phyloP scores from a whole-genome alignment of 2,888 invertebrate species.

The Mechanitis mazaeus region DNA sequence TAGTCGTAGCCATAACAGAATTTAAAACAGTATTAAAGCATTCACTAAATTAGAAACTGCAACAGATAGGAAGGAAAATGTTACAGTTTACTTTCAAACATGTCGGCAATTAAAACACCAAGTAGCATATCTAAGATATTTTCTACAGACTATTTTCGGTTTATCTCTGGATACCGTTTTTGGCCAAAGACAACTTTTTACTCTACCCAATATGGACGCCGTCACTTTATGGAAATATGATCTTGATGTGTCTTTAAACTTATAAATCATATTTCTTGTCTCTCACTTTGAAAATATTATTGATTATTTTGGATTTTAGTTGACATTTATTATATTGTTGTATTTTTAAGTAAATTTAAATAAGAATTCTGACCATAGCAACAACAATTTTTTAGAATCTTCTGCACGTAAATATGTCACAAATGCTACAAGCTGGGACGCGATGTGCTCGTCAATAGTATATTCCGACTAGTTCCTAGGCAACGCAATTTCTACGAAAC shows the following conservation, averaged over 20 bases:
- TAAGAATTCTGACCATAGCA: not conserved
- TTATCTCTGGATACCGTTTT: slow-evolving; percentile 45
- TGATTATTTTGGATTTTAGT: slow-evolving; percentile 24
- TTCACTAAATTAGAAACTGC: not conserved
- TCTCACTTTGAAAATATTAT: slow-evolving; percentile 20
- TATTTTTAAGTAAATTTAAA: not conserved
- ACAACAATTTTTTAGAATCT: not conserved
- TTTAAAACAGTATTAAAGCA: not conserved
- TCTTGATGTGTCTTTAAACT: slow-evolving; percentile 50
- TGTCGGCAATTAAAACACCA: slow-evolving; percentile 38
- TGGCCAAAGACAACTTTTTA: slow-evolving; percentile 53
- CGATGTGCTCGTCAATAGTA: slow-evolving; percentile 22
- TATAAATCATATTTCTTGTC: slow-evolving; percentile 32
- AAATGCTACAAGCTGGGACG: slow-evolving; percentile 16
- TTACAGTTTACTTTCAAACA: slow-evolving; percentile 15
- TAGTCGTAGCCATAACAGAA: not conserved
- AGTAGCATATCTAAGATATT: slow-evolving; percentile 55
- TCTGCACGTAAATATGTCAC: slow-evolving; percentile 6
- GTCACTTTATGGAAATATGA: slow-evolving; percentile 54
- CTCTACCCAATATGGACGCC: slow-evolving; percentile 44
- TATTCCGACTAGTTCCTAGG: slow-evolving; percentile 28
- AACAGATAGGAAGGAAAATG: not conserved
- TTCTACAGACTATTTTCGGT: slow-evolving; percentile 47
- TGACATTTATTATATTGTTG: not conserved
- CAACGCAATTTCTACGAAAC: slow-evolving; percentile 43